Percentiles rank a stretch among this genome's conserved stretches.
Evolutionary conservation across 2,113 vertebrate species (phyloP).

Genomic region (Alligator mississippiensis): DNA sequence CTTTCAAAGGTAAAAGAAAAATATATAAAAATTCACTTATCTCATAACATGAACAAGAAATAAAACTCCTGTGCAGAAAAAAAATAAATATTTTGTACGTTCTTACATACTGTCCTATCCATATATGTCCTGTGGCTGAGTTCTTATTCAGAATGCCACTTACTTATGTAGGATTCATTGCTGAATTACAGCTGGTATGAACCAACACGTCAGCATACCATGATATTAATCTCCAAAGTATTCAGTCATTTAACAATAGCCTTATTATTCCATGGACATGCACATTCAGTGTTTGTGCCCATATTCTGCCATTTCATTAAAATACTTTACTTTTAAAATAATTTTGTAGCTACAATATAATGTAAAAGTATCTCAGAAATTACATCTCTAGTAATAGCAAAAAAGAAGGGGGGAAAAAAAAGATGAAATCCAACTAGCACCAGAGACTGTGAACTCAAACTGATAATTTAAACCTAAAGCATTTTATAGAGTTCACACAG

Average conservation of each 20-base stretch:
- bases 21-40: conserved; percentile 19
- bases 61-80: conserved; percentile 14
- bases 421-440: conserved; percentile 41
- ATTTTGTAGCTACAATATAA: conserved; percentile 27
- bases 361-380: conserved; percentile 27
- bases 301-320: conserved; percentile 68
- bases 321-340: conserved; percentile 64
- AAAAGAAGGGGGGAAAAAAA: conserved; percentile 31
- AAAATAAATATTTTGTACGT: conserved; percentile 54
- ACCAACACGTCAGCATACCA: conserved; percentile 54
- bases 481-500: conserved; percentile 64
- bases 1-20: neutral
- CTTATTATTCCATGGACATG: conserved; percentile 62
- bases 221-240: conserved; percentile 71
- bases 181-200: conserved; percentile 65
- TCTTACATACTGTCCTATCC: neutral
- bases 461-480: conserved; percentile 60
- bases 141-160: conserved; percentile 43
- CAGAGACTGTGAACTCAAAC: conserved; percentile 48
- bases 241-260: conserved; percentile 71
- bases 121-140: neutral
- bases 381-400: conserved; percentile 30
- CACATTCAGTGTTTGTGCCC: conserved; percentile 33
- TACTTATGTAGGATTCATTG: conserved; percentile 59
- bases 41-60: conserved; percentile 9